Conservation (phyloP, 2,888 invertebrate genomes). For the Unio pictorum region DNA sequence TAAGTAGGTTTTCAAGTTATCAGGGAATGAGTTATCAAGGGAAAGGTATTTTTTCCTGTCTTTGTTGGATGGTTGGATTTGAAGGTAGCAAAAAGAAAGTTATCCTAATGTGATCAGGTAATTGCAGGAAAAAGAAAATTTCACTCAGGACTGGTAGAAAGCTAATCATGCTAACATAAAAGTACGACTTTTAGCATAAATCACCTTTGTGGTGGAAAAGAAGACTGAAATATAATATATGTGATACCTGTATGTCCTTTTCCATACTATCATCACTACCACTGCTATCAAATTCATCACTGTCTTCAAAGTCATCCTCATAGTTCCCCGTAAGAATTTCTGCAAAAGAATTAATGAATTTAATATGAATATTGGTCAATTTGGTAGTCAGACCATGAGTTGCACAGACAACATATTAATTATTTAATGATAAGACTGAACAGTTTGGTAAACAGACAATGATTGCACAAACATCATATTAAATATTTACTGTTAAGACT, state of each 20-base stretch:
- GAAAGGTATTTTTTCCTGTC: too few species aligned
- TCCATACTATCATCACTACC: constrained; percentile 33
- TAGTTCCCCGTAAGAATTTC: constrained; percentile 64
- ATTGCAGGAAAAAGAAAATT: too few species aligned
- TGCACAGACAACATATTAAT: not conserved
- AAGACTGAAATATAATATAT: constrained; percentile 1
- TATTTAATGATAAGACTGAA: not conserved
- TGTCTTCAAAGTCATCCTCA: constrained; percentile 68
- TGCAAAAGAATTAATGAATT: constrained; percentile 27
- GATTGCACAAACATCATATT: too few species aligned
- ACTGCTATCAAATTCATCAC: constrained; percentile 35
- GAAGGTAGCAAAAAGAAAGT: too few species aligned
- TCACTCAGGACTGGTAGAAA: too few species aligned
- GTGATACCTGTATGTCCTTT: constrained; percentile 2
- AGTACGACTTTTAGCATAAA: too few species aligned
- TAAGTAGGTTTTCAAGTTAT: too few species aligned
- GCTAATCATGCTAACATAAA: too few species aligned
- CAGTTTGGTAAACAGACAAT: too few species aligned
- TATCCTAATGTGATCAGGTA: too few species aligned
- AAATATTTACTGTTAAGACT: not conserved
- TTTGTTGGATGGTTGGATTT: too few species aligned
- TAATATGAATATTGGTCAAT: not conserved
- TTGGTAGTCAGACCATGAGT: not conserved
- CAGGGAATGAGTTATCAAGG: too few species aligned
- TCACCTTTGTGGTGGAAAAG: not conserved